A percentile compares a stretch with the other conserved stretches of the same genome.
Conservation (phyloP, 1,140 invertebrate species). For the Copidosoma floridanum region DNA sequence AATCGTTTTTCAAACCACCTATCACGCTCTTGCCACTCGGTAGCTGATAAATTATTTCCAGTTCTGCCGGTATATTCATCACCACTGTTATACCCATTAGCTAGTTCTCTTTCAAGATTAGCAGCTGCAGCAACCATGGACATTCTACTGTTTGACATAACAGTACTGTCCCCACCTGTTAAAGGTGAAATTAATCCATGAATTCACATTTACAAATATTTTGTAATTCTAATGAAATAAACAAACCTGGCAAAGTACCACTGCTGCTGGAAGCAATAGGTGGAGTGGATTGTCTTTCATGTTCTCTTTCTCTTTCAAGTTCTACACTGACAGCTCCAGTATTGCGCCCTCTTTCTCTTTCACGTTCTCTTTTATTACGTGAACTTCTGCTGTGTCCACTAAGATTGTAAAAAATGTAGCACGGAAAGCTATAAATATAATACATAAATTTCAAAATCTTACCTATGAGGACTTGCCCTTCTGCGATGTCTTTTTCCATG, state of each 20-base stretch:
- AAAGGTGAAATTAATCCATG: constrained; percentile 10
- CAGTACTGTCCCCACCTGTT: constrained; percentile 39
- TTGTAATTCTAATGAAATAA: not conserved
- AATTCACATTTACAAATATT: not conserved
- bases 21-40: constrained; percentile 67
- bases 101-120: constrained; percentile 44
- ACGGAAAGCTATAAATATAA: constrained; percentile 25
- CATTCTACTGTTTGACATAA: constrained; percentile 44
- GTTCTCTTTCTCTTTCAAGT: constrained; percentile 49
- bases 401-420: constrained; percentile 11
- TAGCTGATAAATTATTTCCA: constrained; percentile 57
- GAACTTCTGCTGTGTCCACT: constrained; percentile 44
- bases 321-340: constrained; percentile 22
- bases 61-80: constrained; percentile 70
- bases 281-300: constrained; percentile 48
- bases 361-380: constrained; percentile 46
- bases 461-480: constrained; percentile 60
- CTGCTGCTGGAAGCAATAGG: constrained; percentile 47
- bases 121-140: constrained; percentile 38
- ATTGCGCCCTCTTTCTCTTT: constrained; percentile 21
- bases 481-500: constrained; percentile 63
- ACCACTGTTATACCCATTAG: constrained; percentile 71
- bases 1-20: constrained; percentile 72
- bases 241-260: constrained; percentile 42
- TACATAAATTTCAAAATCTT: constrained; percentile 16